Conservation (phyloP, 2,797 vertebrate species). For the Chloroceryle amazona region DNA sequence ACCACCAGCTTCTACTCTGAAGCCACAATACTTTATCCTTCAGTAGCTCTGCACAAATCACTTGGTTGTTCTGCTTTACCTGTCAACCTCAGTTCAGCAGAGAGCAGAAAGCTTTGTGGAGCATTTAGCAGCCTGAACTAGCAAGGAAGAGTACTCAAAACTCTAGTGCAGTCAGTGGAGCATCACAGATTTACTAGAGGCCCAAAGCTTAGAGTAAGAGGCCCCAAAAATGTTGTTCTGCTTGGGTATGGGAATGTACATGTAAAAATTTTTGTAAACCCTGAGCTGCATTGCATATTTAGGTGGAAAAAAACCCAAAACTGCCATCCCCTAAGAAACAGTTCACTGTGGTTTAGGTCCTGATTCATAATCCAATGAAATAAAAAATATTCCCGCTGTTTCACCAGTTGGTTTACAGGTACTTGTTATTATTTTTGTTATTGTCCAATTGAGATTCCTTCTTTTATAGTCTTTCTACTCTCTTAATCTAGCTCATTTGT, state of each 20-base stretch:
- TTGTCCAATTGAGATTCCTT: neutral
- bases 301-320: neutral
- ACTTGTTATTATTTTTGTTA: neutral
- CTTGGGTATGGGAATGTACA: neutral
- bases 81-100: neutral
- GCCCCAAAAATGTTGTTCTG: neutral
- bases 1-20: neutral
- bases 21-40: neutral
- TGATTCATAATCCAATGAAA: neutral
- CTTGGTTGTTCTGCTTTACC: neutral
- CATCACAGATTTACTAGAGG: neutral
- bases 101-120: neutral
- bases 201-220: neutral
- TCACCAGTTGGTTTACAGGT: neutral
- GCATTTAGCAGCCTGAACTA: neutral
- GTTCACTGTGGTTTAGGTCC: neutral
- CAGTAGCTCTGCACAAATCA: neutral
- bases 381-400: neutral
- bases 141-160: neutral
- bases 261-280: neutral
- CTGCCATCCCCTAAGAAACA: neutral
- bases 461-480: neutral
- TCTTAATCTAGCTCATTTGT: neutral
- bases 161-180: neutral
- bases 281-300: neutral